Percentiles rank a stretch among this genome's conserved stretches.
Evolutionary conservation across 2,888 invertebrate genomes (phyloP).

Genomic region (Dascillus cervinus): DNA sequence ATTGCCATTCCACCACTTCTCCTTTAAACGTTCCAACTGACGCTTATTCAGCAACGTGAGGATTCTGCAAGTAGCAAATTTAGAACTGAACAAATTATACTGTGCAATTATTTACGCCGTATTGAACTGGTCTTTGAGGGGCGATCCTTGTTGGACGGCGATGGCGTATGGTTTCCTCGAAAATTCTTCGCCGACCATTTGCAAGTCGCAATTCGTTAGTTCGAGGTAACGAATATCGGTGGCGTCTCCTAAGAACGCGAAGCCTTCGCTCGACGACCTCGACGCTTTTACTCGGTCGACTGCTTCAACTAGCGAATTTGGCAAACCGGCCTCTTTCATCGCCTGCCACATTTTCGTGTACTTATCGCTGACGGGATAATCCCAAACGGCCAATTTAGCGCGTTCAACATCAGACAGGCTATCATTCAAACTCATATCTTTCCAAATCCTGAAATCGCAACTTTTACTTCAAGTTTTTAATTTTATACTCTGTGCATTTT

Average conservation of each 20-base stretch:
- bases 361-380: conserved; percentile 96
- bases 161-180: conserved; percentile 95
- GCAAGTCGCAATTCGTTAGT: conserved; percentile 79
- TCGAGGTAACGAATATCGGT: conserved; percentile 75
- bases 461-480: no score
- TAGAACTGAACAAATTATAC: not conserved
- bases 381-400: conserved; percentile 95
- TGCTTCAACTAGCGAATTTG: conserved; percentile 71
- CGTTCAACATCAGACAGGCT: conserved; percentile 82
- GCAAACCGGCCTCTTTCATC: conserved; percentile 78
- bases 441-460: conserved; percentile 85
- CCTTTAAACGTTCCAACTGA: conserved; percentile 86
- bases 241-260: conserved; percentile 78
- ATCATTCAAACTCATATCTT: conserved; percentile 94
- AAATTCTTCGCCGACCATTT: conserved; percentile 93
- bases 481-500: no score
- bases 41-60: conserved; percentile 88
- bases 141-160: conserved; percentile 93
- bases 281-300: conserved; percentile 62
- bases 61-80: conserved; percentile 55
- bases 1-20: conserved; percentile 94
- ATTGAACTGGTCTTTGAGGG: conserved; percentile 88
- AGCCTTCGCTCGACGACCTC: conserved; percentile 61
- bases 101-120: conserved; percentile 67
- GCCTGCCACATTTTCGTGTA: conserved; percentile 99